Percentiles rank a stretch among this genome's conserved stretches.
These are phyloP conservation scores for Peromyscus leucopus DNA, from an alignment of 2,113 vertebrate species.

Conservation along the genomic window DNA sequence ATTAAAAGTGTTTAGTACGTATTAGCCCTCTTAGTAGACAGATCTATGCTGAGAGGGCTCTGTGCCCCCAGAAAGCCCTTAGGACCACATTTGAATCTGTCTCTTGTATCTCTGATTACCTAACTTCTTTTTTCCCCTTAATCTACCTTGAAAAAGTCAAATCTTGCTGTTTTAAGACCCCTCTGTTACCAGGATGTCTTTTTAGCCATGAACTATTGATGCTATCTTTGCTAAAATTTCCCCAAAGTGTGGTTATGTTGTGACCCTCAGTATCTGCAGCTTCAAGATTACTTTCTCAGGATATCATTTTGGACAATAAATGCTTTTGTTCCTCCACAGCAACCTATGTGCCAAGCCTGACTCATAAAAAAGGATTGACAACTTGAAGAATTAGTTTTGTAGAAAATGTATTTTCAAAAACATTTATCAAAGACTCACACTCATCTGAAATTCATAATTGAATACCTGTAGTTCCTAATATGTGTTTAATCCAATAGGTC, in stretches of 20 bases:
- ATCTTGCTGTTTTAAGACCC: conserved; percentile 60
- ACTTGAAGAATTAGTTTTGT: conserved; percentile 55
- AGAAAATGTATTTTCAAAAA: conserved; percentile 61
- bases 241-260: conserved; percentile 75
- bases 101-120: conserved; percentile 7
- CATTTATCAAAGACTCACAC: background rate
- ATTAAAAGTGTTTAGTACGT: background rate
- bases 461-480: background rate
- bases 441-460: background rate
- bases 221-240: conserved; percentile 68
- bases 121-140: background rate
- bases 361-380: conserved; percentile 48
- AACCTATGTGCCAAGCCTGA: conserved; percentile 48
- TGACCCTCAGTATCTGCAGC: conserved; percentile 64
- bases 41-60: background rate
- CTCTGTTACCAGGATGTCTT: conserved; percentile 63
- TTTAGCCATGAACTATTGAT: conserved; percentile 73
- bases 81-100: background rate
- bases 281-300: conserved; percentile 77
- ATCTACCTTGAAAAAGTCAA: conserved; percentile 22
- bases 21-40: background rate
- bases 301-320: conserved; percentile 76
- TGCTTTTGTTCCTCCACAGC: conserved; percentile 53
- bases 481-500: background rate
- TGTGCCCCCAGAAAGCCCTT: background rate